Base-by-base conservation (phyloP, 2,888 invertebrate genomes). In the Lydus trimaculatus region DNA sequence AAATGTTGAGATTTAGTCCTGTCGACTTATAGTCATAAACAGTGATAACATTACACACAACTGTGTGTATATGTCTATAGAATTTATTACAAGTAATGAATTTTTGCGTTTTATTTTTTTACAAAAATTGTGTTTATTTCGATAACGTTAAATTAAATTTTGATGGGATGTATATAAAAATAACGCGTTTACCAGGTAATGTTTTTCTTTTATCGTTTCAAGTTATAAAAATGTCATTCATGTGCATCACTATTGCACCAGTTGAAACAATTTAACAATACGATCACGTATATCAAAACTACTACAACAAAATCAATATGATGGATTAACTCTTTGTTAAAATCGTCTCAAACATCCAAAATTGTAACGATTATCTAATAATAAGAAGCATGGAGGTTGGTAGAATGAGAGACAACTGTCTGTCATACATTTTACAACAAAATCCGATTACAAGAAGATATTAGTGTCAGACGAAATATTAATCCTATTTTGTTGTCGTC, bases 201-300 rank as follows among this genome's bases (percentile, higher is more conserved):
- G 56, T 15, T 23, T 25, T n/a, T n/a, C 23, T 48, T 48, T 23
- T 15, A 56, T 52, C 52, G 52, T 52, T 52, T 13, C n/a, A 25
- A 25, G 56, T 28, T 56, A 56, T 56, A 56, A 56, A 56, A 56
- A 56, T 56, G 56, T 28, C 28, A 56, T 56, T 56, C 56, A 28
- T 56, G 61, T 61, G 39, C 61, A 61, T 61, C 61, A 39, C n/a
- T 39, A 61, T 61, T 61, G 39, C 61, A 39, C 61, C 61, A 61
- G 9, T 8, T 31, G 1, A 25, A 56, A 56, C 23, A 25, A 25
- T 56, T 56, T 61, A 7, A 39, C 36, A 61, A 20, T n/a, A n/a
- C 61, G 61, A 39, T 36, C 61, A 61, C 23, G 36, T 61, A 25
- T 20, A 15, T n/a, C n/a, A n/a, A 23, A 15, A 25, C 17, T 8